Base-by-base conservation (phyloP, 2,888 invertebrate species). In the Dascillus cervinus region DNA sequence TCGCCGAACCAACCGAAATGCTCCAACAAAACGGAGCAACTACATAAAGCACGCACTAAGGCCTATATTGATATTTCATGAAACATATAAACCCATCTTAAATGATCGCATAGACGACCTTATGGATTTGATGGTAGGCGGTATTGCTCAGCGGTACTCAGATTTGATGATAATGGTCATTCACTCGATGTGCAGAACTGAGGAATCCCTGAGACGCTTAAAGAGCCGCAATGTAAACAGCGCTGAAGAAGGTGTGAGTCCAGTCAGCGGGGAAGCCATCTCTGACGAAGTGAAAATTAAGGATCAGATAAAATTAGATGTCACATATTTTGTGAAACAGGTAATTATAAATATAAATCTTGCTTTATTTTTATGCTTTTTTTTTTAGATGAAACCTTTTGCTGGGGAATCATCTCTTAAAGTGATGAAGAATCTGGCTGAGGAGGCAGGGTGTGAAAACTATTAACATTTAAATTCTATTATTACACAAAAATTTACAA, bases 211-310 rank as follows among this genome's bases (percentile, higher is more conserved):
- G 43, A 77, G 88, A 56, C 76, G 92, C 49, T 70, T 97, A 56
- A 94, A 92, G 65, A 59, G 64, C 32, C 53, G 47, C 27, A 62
- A 41, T 43, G 34, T 49, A 20, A 41, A 36, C 23, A 25, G 32
- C 56, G 30, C 47, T 53, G 29, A 65, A 63, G 39, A 55, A 64
- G 32, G 66, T 59, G 34, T 78, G 74, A 39, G 67, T 58, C 41
- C 71, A 70, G 24, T 77, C 76, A n/a, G 67, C 79, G 42, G 79
- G 78, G 13, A 60, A 34, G 53, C 50, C 22, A 53, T 56, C 26
- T 55, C 59, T 13, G 96, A 96, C 57, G 95, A 95, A 58, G 90
- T 91, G 58, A 97, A 96, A 67, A 96, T 96, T 56, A 73, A 94
- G 23, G 71, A 85, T 34, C 96, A 96, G 60, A 72, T 96, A 15